A percentile compares a stretch with the other conserved stretches of the same genome.
Conservation (phyloP, 2,113 vertebrate species). For the Brevimyrus niger region DNA sequence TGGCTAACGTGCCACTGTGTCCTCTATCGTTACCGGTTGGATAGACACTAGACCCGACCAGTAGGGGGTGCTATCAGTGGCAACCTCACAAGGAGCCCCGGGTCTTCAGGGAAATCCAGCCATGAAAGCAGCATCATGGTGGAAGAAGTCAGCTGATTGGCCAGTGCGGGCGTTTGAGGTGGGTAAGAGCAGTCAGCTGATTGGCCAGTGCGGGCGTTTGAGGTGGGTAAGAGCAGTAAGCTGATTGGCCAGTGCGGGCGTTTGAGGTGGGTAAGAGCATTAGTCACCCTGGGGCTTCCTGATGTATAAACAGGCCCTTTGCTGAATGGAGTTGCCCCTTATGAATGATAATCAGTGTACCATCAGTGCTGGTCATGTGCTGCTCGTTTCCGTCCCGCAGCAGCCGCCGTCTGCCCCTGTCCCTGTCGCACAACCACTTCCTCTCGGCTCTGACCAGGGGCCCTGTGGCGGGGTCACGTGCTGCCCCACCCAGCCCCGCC, state of each 20-base stretch:
- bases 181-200: conserved; percentile 30
- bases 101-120: conserved; percentile 50
- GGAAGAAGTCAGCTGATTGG: conserved; percentile 40
- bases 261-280: not conserved
- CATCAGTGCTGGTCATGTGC: conserved; percentile 46
- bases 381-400: conserved; percentile 44
- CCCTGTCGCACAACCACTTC: conserved; percentile 38
- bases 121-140: conserved; percentile 43
- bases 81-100: conserved; percentile 33
- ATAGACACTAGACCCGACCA: not conserved
- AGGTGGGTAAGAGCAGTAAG: conserved; percentile 40
- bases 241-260: conserved; percentile 44
- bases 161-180: too few relatives aligned
- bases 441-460: conserved; percentile 32
- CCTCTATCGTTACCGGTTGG: not conserved
- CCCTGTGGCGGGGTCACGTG: conserved; percentile 29
- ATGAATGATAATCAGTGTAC: conserved; percentile 22
- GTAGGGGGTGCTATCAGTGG: not conserved
- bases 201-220: too few relatives aligned
- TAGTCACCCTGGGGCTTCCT: conserved; percentile 16
- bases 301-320: conserved; percentile 22
- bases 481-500: conserved; percentile 21
- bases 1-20: too few relatives aligned
- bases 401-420: conserved; percentile 22
- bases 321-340: not conserved